Conservation (phyloP, 2,888 invertebrate genomes). For the Amblyjoppa fuscipennis region DNA sequence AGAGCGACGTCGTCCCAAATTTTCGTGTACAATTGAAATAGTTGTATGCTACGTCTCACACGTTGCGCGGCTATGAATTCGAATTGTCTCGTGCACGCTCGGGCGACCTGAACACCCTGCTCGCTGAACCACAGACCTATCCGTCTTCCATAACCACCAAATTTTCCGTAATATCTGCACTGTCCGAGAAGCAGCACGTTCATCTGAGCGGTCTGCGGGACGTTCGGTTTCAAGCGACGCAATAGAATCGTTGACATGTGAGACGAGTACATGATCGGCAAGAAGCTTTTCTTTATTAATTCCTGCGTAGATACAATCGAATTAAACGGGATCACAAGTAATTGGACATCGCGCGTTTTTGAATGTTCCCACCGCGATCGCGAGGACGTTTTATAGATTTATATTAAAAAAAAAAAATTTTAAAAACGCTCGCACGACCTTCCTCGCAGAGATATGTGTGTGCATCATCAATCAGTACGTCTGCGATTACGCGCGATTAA, state of each 20-base stretch:
- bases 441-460: neutral
- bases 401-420: neutral
- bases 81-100: conserved; percentile 79
- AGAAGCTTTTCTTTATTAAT: neutral
- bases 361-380: conserved; percentile 63
- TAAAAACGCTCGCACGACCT: neutral
- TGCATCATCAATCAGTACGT: conserved; percentile 1
- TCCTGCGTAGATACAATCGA: neutral
- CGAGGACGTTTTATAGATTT: conserved; percentile 25
- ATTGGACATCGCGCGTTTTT: conserved; percentile 29
- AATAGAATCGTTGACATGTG: conserved; percentile 71
- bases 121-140: conserved; percentile 78
- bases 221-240: conserved; percentile 66
- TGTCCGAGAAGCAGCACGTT: conserved; percentile 50
- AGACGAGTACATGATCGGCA: conserved; percentile 65
- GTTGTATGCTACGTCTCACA: conserved; percentile 88
- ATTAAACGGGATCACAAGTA: conserved; percentile 32
- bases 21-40: conserved; percentile 88
- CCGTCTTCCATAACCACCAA: conserved; percentile 73
- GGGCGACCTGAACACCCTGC: conserved; percentile 76
- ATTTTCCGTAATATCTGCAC: conserved; percentile 70
- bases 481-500: conserved; percentile 17
- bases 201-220: conserved; percentile 19
- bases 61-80: conserved; percentile 86
- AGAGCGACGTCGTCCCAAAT: conserved; percentile 89